These are phyloP conservation scores for Stratiomys singularior DNA, from an alignment of 2,888 invertebrate genomes.

Conservation along the genomic window DNA sequence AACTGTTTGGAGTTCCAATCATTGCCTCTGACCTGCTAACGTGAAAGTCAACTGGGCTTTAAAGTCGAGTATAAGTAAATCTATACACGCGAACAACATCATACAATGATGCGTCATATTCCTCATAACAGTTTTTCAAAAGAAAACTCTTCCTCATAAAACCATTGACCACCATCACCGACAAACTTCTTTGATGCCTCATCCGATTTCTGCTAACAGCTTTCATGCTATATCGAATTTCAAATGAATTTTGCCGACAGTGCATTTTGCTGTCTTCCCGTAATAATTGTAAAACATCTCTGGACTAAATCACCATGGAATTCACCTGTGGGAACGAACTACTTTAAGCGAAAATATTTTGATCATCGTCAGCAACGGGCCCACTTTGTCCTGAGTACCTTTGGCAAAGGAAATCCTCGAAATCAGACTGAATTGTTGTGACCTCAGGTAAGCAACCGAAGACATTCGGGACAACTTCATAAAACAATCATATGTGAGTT, in stretches of 20 bases:
- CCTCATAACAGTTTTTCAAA: neutral
- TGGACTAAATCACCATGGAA: neutral
- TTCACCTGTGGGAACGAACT: slow-evolving; percentile 13
- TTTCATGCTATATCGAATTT: slow-evolving; percentile 35
- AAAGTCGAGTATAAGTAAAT: too few relatives aligned
- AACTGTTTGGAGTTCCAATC: too few relatives aligned
- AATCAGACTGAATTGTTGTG: too few relatives aligned
- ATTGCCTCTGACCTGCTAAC: too few relatives aligned
- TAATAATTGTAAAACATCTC: neutral
- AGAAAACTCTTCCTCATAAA: slow-evolving; percentile 4
- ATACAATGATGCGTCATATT: neutral
- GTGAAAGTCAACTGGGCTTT: too few relatives aligned
- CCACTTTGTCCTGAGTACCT: too few relatives aligned
- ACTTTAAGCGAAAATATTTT: neutral
- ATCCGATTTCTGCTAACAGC: slow-evolving; percentile 34
- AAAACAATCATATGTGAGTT: too few relatives aligned
- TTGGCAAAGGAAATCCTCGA: too few relatives aligned
- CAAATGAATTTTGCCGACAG: slow-evolving; percentile 34
- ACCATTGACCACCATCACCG: slow-evolving; percentile 26
- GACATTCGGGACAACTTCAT: too few relatives aligned
- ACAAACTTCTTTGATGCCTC: slow-evolving; percentile 25
- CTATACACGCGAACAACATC: too few relatives aligned
- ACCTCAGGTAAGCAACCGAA: too few relatives aligned
- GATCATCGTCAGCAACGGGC: too few relatives aligned
- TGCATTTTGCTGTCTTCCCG: slow-evolving; percentile 33